Evolutionary conservation across 2,797 vertebrate species (phyloP), one percentile per base, ranked within the genome.

Genomic region (Graptemys geographica): DNA sequence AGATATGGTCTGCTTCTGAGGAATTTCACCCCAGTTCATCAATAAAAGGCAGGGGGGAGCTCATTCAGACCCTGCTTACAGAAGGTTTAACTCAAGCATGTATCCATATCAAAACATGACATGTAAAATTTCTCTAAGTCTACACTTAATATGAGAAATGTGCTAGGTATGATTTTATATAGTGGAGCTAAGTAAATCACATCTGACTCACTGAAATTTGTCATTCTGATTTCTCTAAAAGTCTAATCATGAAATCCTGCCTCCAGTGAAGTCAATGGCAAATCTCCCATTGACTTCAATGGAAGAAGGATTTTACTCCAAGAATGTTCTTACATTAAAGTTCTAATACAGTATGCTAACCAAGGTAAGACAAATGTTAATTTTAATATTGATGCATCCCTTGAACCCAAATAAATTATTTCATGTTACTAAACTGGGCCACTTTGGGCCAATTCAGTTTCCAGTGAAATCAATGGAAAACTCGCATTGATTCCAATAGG

Each of bases 321-420:
- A 1, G 78, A 1, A 62, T 31, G 90, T 86, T 31, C 79, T 13
- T 44, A 51, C 7, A 13, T 3, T 69, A 3, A 57, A 90, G 4
- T 86, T 93, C 53, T 79, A 47, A 57, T 85, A 33, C 27, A 33
- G 37, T 37, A 9, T 88, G 41, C 12, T 86, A 87, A 62, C 84
- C 82, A 21, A 87, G 86, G 18, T 27, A 90, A 91, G 37, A 65
- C 92, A n/a, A 8, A 31, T n/a, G 41, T 69, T 90, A 90, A 49
- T 91, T 93, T 92, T 96, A 47, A 74, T 80, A 90, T 27, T 84
- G 84, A 83, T 92, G 94, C 5, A 84, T 93, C 41, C 92, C 65
- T 91, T 92, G 79, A 52, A 82, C 91, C 79, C 9, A 91, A 72
- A 91, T 82, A 91, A 56, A n/a, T 87, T 92, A 78, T 81, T 91